A percentile compares a stretch with the other conserved stretches of the same genome.
These are phyloP conservation scores for Chauna torquata DNA, from an alignment of 2,113 vertebrate genomes.

Conservation along the genomic window DNA sequence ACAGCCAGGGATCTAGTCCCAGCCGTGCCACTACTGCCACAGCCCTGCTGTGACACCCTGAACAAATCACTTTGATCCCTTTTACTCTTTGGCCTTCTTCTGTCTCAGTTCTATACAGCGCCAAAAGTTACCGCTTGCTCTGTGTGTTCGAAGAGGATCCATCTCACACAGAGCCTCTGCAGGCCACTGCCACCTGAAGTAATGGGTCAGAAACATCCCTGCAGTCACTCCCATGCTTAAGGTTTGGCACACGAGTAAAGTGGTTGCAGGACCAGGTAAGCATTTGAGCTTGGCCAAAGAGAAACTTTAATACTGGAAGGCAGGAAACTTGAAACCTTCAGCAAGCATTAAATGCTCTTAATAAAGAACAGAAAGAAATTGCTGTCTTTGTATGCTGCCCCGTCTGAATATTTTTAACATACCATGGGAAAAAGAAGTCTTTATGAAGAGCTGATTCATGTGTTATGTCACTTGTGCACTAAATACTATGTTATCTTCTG, in stretches of 20 bases:
- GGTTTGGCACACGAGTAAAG: rapidly evolving
- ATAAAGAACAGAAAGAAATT: neutral
- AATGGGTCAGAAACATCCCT: neutral
- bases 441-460: constrained; percentile 56
- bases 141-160: too few relatives aligned
- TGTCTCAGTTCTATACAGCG: neutral
- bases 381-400: neutral
- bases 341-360: neutral
- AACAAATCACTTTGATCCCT: neutral
- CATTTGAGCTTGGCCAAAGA: neutral
- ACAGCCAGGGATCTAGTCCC: neutral
- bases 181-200: neutral
- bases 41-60: too few relatives aligned
- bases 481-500: constrained; percentile 33
- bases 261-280: neutral
- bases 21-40: neutral
- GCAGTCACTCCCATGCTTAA: neutral
- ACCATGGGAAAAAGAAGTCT: constrained; percentile 40
- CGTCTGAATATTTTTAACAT: neutral
- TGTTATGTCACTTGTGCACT: neutral
- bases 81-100: neutral
- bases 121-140: neutral
- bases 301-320: neutral
- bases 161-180: neutral
- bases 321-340: neutral